A percentile compares a stretch with the other conserved stretches of the same genome.
phyloP scores from a whole-genome alignment of 2,888 invertebrate species.

The Xylocampa areola region DNA sequence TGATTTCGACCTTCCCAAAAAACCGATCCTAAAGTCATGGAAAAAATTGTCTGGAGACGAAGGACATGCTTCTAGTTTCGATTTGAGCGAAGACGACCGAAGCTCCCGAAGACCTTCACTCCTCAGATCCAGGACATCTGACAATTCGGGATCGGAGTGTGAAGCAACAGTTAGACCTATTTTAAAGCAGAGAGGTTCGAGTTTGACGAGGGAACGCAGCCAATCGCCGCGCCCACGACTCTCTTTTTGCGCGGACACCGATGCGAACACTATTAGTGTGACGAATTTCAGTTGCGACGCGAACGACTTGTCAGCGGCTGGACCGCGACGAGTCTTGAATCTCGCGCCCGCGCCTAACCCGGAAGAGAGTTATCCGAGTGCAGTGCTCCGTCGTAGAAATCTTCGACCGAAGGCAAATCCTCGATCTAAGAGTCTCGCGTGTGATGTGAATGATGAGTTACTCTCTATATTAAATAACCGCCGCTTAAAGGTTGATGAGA shows the following conservation, averaged over 20 bases:
- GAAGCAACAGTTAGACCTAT: constrained; percentile 91
- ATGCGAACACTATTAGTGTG: constrained; percentile 81
- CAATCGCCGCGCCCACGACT: constrained; percentile 91
- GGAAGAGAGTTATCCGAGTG: constrained; percentile 83
- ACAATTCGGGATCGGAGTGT: constrained; percentile 89
- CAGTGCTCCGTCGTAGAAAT: constrained; percentile 84
- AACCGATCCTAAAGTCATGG: constrained; percentile 94
- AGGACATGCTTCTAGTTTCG: constrained; percentile 87
- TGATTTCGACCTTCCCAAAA: constrained; percentile 92
- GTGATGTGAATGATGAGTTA: constrained; percentile 87
- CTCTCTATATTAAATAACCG: constrained; percentile 84
- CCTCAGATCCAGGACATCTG: constrained; percentile 87
- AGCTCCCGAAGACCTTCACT: constrained; percentile 90
- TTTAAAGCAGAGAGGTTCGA: constrained; percentile 91
- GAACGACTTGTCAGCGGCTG: constrained; percentile 85
- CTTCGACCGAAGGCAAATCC: constrained; percentile 82
- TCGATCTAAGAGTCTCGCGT: constrained; percentile 85
- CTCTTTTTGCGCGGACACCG: constrained; percentile 90
- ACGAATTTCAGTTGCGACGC: constrained; percentile 85
- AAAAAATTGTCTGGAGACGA: constrained; percentile 92
- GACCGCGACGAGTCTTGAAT: constrained; percentile 84
- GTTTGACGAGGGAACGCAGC: constrained; percentile 90
- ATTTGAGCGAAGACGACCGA: constrained; percentile 88
- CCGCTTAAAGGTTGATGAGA: constrained; percentile 84
- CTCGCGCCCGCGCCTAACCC: constrained; percentile 74